Evolutionary conservation across 1,140 invertebrate genomes (phyloP), one percentile per base, ranked within the genome.

Genomic region (Batillaria attramentaria): DNA sequence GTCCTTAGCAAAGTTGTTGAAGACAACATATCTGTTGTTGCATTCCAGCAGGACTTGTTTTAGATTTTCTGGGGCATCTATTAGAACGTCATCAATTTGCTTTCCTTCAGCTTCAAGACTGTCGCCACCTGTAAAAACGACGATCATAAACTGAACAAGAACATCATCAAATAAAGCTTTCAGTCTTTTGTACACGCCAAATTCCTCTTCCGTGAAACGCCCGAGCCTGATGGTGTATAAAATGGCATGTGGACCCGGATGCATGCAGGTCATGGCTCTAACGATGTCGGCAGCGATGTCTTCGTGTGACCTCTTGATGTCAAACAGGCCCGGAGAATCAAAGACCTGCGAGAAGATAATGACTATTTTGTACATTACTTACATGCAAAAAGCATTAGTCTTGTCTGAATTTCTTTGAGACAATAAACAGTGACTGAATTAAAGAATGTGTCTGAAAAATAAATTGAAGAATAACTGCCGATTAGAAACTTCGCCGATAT

Each of bases 181-280:
- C 10, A 79, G 28, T 18, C 72, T 2, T 28, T 18, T 50, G 54
- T 73, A 73, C 16, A 57, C 72, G 43, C n/a, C 60, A 31, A 66
- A 54, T 10, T 79, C 70, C 62, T 79, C 78, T 41, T 57, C 31
- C 4, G 78, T 79, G 62, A 73, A 79, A n/a, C 78, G 70, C 13
- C 31, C 70, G 39, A 73, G 24, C 8, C 54, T n/a, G 16, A 79
- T 8, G 24, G 66, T 60, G 37, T 43, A 65, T 24, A 79, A 31
- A 42, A 79, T 65, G 8, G 70, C 78, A 35, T 72, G 69, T 2
- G 78, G 78, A 2, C 78, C 78, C 6, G 78, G 78, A 66, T 70
- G 33, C 6, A 57, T 35, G 37, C 54, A n/a, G 46, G 10, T 10
- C 46, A 50, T 24, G 24, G 24, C 24, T 50, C 46, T 50, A 13